Conservation (phyloP, 2,797 vertebrate genomes). For the Chanos chanos region DNA sequence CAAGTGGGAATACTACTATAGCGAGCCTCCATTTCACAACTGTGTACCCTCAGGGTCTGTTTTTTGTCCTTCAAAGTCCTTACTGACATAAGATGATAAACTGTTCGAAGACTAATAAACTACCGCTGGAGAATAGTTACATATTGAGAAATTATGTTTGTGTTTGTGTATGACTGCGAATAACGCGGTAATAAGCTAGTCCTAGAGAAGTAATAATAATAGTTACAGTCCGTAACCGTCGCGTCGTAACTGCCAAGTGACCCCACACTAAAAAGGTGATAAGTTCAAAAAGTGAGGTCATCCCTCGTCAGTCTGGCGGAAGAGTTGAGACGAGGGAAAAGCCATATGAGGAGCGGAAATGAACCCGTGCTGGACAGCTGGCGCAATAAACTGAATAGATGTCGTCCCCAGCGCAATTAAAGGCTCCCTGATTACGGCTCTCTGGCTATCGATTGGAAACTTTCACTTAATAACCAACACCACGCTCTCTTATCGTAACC, state of each 20-base stretch:
- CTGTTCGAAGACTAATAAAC: too few relatives aligned
- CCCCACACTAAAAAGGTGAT: slow-evolving; percentile 27
- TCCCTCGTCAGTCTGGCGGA: slow-evolving; percentile 42
- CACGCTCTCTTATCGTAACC: slow-evolving; percentile 76
- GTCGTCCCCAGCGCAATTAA: slow-evolving; percentile 77
- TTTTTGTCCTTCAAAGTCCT: too few relatives aligned
- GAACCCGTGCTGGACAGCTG: slow-evolving; percentile 66
- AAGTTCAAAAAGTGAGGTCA: slow-evolving; percentile 30
- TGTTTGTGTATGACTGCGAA: too few relatives aligned
- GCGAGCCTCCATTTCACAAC: too few relatives aligned
- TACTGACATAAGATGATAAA: too few relatives aligned
- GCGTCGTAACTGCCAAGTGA: too few relatives aligned
- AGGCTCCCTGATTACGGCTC: slow-evolving; percentile 74
- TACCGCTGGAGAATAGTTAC: too few relatives aligned
- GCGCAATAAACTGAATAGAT: slow-evolving; percentile 75
- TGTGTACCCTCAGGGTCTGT: too few relatives aligned
- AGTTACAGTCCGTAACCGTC: too few relatives aligned
- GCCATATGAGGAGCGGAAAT: slow-evolving; percentile 54
- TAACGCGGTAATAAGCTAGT: too few relatives aligned
- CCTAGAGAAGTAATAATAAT: too few relatives aligned
- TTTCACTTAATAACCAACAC: slow-evolving; percentile 79
- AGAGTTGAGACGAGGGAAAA: slow-evolving; percentile 33
- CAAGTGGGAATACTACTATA: too few relatives aligned
- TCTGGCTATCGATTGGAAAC: slow-evolving; percentile 75
- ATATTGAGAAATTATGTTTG: slow-evolving; percentile 27